These are phyloP conservation scores for Eupithecia exiguata DNA, from an alignment of 2,888 invertebrate genomes.

Conservation along the genomic window DNA sequence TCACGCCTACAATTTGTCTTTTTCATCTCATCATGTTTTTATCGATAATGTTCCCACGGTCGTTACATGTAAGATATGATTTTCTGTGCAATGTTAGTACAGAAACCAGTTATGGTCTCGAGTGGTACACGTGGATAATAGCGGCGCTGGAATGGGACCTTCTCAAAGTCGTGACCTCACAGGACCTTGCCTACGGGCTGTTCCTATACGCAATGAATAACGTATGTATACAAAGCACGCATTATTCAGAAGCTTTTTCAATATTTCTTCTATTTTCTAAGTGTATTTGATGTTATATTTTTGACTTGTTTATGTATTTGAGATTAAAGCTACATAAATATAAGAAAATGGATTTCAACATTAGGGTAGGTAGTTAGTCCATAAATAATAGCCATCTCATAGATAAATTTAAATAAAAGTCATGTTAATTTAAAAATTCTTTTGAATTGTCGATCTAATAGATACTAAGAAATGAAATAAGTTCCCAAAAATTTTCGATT, in stretches of 20 bases:
- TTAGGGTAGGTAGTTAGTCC: no score
- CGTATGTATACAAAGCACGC: conserved; percentile 36
- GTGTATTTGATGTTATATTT: not conserved
- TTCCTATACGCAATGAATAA: conserved; percentile 49
- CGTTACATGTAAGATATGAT: conserved; percentile 48
- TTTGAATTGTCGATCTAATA: no score
- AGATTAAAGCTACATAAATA: not conserved
- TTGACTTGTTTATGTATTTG: not conserved
- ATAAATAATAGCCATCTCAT: no score
- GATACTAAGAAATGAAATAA: no score
- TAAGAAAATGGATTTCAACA: not conserved
- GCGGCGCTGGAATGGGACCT: conserved; percentile 72
- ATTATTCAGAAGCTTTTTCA: conserved; percentile 36
- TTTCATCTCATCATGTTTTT: not conserved
- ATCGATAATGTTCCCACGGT: conserved; percentile 35
- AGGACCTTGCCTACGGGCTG: conserved; percentile 70
- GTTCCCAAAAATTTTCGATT: no score
- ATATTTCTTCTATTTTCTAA: conserved; percentile 24
- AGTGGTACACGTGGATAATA: conserved; percentile 53
- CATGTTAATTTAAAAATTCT: no score
- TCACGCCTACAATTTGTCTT: not conserved
- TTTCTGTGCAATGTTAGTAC: conserved; percentile 36
- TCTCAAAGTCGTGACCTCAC: conserved; percentile 79
- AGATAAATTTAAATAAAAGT: no score
- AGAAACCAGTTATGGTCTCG: conserved; percentile 58